These are phyloP conservation scores for Eulemur mongoz DNA, from an alignment of 2,797 vertebrate species.

Conservation along the genomic window DNA sequence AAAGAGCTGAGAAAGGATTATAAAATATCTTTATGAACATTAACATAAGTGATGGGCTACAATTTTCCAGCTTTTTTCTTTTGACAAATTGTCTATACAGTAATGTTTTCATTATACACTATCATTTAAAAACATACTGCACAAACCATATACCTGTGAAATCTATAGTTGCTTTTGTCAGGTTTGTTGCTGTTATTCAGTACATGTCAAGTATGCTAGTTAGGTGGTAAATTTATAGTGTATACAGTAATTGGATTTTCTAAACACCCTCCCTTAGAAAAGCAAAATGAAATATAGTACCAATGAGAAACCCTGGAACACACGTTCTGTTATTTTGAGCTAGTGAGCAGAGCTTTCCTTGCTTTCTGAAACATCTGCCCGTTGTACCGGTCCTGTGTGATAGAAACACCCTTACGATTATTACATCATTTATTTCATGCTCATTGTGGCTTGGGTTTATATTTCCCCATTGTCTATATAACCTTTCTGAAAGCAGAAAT, in stretches of 20 bases:
- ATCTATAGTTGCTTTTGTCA: constrained; percentile 60
- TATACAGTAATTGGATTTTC: constrained; percentile 33
- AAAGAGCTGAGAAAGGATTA: constrained; percentile 16
- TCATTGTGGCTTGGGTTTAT: neutral
- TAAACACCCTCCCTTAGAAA: constrained; percentile 63
- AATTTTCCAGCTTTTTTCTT: constrained; percentile 55
- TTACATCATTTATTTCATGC: neutral
- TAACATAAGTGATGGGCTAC: constrained; percentile 31
- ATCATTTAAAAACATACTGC: constrained; percentile 36
- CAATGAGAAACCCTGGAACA: neutral
- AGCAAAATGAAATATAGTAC: constrained; percentile 44
- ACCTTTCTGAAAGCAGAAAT: constrained; percentile 31
- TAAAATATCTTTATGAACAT: constrained; percentile 62
- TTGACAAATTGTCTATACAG: constrained; percentile 8
- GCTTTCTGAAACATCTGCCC: neutral
- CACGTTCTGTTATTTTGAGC: neutral
- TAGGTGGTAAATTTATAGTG: constrained; percentile 62
- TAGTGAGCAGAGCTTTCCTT: neutral
- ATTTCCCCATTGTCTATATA: neutral
- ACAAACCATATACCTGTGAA: constrained; percentile 24
- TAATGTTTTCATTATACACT: neutral
- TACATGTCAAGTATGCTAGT: constrained; percentile 47
- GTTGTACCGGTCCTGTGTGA: neutral
- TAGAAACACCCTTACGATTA: constrained; percentile 23
- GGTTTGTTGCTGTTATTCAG: constrained; percentile 43